Percentiles rank a stretch among this genome's conserved stretches.
Conservation (phyloP, 2,797 vertebrate species). For the Crypturellus tataupa region DNA sequence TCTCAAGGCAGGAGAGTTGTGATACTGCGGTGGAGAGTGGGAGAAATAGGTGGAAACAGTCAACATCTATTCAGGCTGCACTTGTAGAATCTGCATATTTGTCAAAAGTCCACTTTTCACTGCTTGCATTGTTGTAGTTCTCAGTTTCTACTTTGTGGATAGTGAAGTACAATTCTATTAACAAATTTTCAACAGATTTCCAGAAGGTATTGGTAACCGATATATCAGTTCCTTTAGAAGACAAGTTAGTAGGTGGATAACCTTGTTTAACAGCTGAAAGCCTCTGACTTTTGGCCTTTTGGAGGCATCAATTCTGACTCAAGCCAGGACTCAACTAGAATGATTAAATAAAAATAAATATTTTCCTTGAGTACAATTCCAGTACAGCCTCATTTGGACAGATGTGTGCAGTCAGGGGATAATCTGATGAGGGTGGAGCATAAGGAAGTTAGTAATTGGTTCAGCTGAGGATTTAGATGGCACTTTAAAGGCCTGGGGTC, state of each 20-base stretch:
- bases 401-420: not conserved
- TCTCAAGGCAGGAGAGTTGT: not conserved
- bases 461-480: not conserved
- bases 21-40: not conserved
- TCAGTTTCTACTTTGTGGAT: not conserved
- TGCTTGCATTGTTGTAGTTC: not conserved
- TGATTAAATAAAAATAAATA: too few relatives aligned
- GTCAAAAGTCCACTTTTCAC: not conserved
- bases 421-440: too few relatives aligned
- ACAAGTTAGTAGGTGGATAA: not conserved
- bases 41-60: accelerated
- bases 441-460: not conserved
- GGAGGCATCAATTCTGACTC: not conserved
- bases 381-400: not conserved
- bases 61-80: not conserved
- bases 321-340: not conserved
- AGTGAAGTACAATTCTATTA: not conserved
- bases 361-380: not conserved
- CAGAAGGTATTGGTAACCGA: not conserved
- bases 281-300: not conserved
- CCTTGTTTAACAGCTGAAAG: not conserved
- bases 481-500: not conserved
- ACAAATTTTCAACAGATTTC: not conserved
- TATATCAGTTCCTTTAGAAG: not conserved
- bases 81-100: not conserved